Percentiles rank a stretch among this genome's conserved stretches.
Evolutionary conservation across 1,140 invertebrate species (phyloP).

Genomic region (Drosophila kikkawai): DNA sequence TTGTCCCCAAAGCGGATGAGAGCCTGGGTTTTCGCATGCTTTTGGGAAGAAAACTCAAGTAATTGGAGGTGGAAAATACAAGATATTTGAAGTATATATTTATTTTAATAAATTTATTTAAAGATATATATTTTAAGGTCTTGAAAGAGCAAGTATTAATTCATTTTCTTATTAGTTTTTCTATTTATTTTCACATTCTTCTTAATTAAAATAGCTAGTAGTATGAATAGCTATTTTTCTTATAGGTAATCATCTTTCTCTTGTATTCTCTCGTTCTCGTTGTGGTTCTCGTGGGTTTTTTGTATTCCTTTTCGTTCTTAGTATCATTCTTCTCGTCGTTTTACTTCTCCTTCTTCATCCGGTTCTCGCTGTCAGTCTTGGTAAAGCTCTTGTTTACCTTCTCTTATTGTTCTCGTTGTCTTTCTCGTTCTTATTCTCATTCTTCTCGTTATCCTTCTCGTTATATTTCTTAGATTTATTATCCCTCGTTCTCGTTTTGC

Average conservation of each 20-base stretch:
- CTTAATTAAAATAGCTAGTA: too few relatives aligned
- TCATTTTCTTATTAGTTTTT: not conserved
- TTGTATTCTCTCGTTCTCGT: not conserved
- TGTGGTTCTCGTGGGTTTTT: not conserved
- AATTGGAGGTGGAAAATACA: conserved; percentile 1
- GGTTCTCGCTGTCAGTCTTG: not conserved
- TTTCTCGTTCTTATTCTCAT: not conserved
- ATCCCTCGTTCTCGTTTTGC: not conserved
- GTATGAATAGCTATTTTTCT: too few relatives aligned
- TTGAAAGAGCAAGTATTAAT: too few relatives aligned
- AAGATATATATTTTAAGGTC: not conserved
- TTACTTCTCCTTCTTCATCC: not conserved
- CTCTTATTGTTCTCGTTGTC: too few relatives aligned
- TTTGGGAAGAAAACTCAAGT: not conserved
- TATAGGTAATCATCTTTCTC: too few relatives aligned
- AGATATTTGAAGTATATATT: not conserved
- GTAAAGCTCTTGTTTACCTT: not conserved
- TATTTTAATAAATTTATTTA: too few relatives aligned
- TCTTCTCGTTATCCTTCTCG: not conserved
- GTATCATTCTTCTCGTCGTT: not conserved
- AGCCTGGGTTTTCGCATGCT: not conserved
- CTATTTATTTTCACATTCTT: too few relatives aligned
- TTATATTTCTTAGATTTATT: not conserved
- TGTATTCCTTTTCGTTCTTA: too few relatives aligned
- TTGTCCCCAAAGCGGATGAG: conserved; percentile 20